Base-by-base conservation (phyloP, 2,888 invertebrate species). In the Helleia helle region DNA sequence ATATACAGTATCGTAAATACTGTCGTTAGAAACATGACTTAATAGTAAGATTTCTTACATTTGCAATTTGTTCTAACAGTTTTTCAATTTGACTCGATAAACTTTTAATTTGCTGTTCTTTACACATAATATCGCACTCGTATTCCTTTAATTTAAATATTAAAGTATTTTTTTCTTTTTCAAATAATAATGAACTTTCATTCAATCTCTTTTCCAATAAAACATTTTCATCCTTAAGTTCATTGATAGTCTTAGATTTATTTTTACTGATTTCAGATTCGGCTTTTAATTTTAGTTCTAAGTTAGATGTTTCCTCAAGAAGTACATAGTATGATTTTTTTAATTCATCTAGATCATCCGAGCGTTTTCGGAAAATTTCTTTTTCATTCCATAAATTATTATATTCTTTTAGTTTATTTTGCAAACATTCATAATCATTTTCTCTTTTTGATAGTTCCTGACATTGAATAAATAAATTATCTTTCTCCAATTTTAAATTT, bases 61-160 rank as follows among this genome's bases (percentile, higher is more conserved):
- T 57, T 18, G 57, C 55, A 18, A 67, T 67, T 46, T 71, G 68
- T 39, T 73, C 74, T 31, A 81, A 71, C 44, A 88, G 58, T 47
- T 67, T 67, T 52, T 87, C 86, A 28, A 88, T 80, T 63, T 88
- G 87, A 40, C 61, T 46, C 0, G 86, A 76, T 42, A 88, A 62
- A 55, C 77, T 75, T 62, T 77, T 86, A 26, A 88, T 87, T 69
- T 88, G 88, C 51, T 86, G 79, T 40, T 85, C 87, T 63, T 87
- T 86, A 47, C 88, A 87, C 61, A 86, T 81, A 12, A 85, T 69
- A 58, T 80, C 80, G 44, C 86, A 84, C 54, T 88, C 87, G 28
- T 74, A 65, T 65, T 87, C 87, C 49, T 81, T 72, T 25, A 87
- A 59, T 64, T 86, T 86, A 50, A 84, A 81, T 38, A 74, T 55